Evolutionary conservation across 2,113 vertebrate species (phyloP).

Genomic region (Takifugu bimaculatus): DNA sequence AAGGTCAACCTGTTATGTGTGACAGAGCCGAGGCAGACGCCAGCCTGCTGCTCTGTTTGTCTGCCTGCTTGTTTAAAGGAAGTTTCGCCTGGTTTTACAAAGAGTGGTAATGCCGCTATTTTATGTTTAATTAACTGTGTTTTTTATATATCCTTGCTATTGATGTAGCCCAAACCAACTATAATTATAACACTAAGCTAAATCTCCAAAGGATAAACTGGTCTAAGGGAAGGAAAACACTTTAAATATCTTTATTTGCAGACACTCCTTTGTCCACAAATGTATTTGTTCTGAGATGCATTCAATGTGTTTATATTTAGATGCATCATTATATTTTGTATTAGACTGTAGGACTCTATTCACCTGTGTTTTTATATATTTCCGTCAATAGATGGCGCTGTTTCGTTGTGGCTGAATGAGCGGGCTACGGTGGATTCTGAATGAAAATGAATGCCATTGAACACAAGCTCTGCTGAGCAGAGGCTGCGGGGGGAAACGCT

Average conservation of each 20-base stretch:
- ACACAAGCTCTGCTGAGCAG: neutral
- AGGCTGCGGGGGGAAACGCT: slow-evolving; percentile 1
- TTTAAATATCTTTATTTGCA: no score
- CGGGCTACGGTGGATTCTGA: neutral
- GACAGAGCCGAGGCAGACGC: slow-evolving; percentile 34
- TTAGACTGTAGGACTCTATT: neutral
- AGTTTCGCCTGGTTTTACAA: neutral
- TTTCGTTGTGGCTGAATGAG: neutral
- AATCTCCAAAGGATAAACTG: no score
- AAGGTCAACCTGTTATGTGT: slow-evolving; percentile 58
- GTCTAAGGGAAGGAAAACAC: no score
- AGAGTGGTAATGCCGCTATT: neutral
- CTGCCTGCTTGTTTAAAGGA: slow-evolving; percentile 11
- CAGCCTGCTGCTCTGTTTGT: slow-evolving; percentile 8
- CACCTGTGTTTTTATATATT: neutral
- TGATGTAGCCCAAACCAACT: no score
- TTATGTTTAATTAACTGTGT: no score
- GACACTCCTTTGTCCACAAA: neutral
- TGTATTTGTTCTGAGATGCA: neutral
- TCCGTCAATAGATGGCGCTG: slow-evolving; percentile 43
- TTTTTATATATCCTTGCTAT: no score
- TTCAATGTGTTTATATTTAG: neutral
- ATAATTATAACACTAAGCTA: no score
- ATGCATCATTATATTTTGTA: neutral
- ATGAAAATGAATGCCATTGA: neutral